Conservation (phyloP, 2,113 vertebrate genomes). For the Sterna hirundo region DNA sequence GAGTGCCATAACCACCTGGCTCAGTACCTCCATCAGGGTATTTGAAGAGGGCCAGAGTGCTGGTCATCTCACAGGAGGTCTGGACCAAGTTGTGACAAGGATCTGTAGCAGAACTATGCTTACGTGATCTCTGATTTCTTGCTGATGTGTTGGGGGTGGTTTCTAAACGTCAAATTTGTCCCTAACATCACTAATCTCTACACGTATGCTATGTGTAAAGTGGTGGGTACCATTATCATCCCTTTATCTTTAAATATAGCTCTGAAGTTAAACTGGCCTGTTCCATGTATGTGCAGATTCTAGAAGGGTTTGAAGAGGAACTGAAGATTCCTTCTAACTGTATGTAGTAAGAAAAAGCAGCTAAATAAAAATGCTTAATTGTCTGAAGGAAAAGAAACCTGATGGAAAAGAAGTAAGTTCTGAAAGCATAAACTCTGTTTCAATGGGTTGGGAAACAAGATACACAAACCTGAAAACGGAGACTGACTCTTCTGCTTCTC, state of each 20-base stretch:
- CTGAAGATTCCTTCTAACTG: neutral
- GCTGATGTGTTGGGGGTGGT: neutral
- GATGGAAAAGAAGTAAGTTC: neutral
- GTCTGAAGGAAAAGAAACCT: neutral
- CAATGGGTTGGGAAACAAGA: neutral
- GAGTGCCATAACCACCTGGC: neutral
- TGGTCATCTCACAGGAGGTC: neutral
- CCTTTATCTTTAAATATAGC: neutral
- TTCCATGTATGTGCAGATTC: neutral
- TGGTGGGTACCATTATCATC: neutral
- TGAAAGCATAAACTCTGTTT: neutral
- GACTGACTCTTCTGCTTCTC: neutral
- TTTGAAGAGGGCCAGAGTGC: neutral
- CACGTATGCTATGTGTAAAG: neutral
- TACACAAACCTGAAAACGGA: neutral
- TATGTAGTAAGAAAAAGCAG: neutral
- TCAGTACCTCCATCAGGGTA: neutral
- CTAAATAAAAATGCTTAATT: neutral
- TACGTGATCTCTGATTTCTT: neutral
- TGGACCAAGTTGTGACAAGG: neutral
- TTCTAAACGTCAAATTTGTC: neutral
- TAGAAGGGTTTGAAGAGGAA: neutral
- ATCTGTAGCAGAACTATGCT: neutral
- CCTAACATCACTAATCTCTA: neutral
- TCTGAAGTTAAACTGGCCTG: neutral